Evolutionary conservation across 2,797 vertebrate genomes (phyloP).

Genomic region (Tauraco hartlaubi): DNA sequence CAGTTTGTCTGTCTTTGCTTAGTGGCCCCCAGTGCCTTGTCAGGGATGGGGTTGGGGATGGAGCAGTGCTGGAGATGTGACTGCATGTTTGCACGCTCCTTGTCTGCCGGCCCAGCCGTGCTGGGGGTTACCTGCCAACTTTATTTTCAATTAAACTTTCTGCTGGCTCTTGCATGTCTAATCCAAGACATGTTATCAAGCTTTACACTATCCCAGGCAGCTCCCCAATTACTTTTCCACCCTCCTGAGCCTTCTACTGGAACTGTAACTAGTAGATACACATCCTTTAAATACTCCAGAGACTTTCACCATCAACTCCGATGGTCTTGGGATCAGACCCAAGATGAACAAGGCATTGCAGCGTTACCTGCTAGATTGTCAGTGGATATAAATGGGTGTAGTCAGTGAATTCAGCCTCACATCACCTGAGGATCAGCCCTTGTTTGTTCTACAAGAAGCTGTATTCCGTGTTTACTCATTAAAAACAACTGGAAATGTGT

Average conservation of each 20-base stretch:
- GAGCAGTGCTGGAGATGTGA: background rate
- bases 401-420: background rate
- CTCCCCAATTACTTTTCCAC: fast-evolving
- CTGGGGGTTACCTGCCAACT: background rate
- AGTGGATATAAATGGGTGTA: background rate
- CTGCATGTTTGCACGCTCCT: fast-evolving
- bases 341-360: background rate
- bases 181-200: background rate
- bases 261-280: background rate
- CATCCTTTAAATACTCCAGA: background rate
- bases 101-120: fast-evolving
- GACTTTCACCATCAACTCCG: background rate
- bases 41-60: background rate
- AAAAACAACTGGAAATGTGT: background rate
- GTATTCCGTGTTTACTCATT: background rate
- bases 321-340: background rate
- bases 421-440: background rate
- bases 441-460: background rate
- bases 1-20: background rate
- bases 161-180: background rate
- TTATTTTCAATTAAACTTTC: background rate
- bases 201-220: background rate
- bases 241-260: background rate
- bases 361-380: background rate
- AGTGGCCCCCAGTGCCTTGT: fast-evolving